Evolutionary conservation across 2,797 vertebrate species (phyloP).

Genomic region (Melanotaenia trifasciata): DNA sequence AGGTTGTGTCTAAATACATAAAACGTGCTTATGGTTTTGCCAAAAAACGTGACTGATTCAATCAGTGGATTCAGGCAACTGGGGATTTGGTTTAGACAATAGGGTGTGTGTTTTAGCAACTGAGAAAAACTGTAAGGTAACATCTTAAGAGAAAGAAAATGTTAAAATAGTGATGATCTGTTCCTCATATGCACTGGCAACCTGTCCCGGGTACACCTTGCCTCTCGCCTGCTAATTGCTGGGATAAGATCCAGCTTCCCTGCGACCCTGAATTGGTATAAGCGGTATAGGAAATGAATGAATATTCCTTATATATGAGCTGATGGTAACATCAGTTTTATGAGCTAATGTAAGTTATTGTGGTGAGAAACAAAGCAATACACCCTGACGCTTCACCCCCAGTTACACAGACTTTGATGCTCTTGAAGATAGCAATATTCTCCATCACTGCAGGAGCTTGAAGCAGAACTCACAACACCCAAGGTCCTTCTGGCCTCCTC

Average conservation of each 20-base stretch:
- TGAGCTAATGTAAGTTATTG: slow-evolving; percentile 28
- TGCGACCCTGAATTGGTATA: no score
- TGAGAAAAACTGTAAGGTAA: neutral
- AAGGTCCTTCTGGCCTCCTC: slow-evolving; percentile 72
- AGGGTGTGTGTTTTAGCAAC: no score
- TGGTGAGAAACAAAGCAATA: slow-evolving; percentile 18
- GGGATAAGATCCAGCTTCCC: no score
- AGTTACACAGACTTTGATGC: slow-evolving; percentile 46
- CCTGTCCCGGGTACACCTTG: no score
- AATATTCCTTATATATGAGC: slow-evolving; percentile 15
- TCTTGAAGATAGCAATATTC: slow-evolving; percentile 51
- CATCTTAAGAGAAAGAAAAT: neutral
- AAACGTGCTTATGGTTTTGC: no score
- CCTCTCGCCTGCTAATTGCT: no score
- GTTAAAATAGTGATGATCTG: slow-evolving; percentile 25
- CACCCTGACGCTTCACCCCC: slow-evolving; percentile 29
- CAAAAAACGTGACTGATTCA: no score
- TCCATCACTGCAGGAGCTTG: slow-evolving; percentile 55
- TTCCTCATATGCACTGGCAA: neutral
- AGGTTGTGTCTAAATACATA: no score
- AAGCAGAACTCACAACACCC: slow-evolving; percentile 63
- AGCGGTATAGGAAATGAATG: no score
- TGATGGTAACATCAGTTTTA: slow-evolving; percentile 27
- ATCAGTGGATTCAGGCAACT: no score
- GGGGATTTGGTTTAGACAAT: no score